phyloP scores from a whole-genome alignment of 2,113 vertebrate species.

The Halichoeres trimaculatus region DNA sequence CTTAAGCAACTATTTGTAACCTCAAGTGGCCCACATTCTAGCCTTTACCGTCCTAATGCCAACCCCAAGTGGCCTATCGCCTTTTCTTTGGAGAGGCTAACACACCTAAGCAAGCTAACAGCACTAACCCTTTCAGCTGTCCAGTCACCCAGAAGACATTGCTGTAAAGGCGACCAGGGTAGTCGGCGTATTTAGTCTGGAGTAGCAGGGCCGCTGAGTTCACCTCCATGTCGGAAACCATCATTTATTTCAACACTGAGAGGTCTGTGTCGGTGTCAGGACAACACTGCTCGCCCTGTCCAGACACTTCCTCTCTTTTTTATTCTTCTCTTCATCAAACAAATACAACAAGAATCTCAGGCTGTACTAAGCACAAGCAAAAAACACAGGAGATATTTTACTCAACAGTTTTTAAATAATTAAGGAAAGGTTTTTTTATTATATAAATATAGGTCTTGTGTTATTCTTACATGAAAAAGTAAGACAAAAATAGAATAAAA shows the following conservation, averaged over 20 bases:
- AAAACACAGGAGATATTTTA: not conserved
- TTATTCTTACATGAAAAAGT: not conserved
- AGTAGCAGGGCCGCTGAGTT: conserved; percentile 57
- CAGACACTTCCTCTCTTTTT: conserved; percentile 55
- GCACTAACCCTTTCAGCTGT: conserved; percentile 76
- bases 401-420: not conserved
- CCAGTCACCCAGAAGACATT: conserved; percentile 81
- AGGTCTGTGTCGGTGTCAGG: conserved; percentile 65
- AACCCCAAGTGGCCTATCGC: conserved; percentile 67
- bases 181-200: conserved; percentile 48
- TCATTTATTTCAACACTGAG: conserved; percentile 74
- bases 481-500: not conserved
- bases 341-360: conserved; percentile 10
- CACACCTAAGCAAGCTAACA: conserved; percentile 70
- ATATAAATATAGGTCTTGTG: not conserved
- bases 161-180: conserved; percentile 66
- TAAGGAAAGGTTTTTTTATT: not conserved
- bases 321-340: conserved; percentile 56
- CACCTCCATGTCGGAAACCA: conserved; percentile 73
- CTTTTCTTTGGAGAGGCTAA: conserved; percentile 52
- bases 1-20: conserved; percentile 66
- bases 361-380: not conserved
- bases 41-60: conserved; percentile 56
- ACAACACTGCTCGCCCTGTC: conserved; percentile 49
- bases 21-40: conserved; percentile 53